These are phyloP conservation scores for Myotis davidii DNA, from an alignment of 2,113 vertebrate genomes.

Conservation along the genomic window DNA sequence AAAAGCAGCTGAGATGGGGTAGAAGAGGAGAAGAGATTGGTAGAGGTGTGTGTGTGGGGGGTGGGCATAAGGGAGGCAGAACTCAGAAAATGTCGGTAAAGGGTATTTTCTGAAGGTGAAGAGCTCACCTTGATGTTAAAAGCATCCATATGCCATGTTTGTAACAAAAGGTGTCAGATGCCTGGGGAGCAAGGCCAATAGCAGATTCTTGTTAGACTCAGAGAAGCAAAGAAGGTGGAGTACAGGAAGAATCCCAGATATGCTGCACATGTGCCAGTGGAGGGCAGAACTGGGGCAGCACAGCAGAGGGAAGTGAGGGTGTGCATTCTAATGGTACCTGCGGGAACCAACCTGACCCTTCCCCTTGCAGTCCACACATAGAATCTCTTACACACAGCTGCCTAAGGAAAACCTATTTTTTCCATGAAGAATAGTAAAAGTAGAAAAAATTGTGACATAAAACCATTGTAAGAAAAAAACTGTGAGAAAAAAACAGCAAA, in stretches of 20 bases:
- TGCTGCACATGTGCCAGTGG: no score
- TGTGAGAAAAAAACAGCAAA: background rate
- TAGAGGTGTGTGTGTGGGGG: fast-evolving
- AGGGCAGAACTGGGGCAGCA: fast-evolving
- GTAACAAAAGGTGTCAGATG: background rate
- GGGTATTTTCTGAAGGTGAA: background rate
- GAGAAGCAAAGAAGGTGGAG: background rate
- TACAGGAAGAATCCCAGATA: background rate
- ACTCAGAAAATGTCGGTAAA: background rate
- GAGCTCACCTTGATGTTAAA: background rate
- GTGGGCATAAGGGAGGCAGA: fast-evolving
- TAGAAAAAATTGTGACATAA: background rate
- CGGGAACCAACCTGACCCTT: background rate
- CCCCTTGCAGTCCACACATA: fast-evolving
- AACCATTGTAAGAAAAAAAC: background rate
- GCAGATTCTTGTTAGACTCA: background rate
- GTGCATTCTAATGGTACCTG: fast-evolving
- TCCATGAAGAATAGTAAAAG: background rate
- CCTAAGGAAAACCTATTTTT: background rate
- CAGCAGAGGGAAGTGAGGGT: no score
- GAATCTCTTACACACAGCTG: background rate
- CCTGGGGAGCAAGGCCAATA: background rate
- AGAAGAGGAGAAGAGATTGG: background rate
- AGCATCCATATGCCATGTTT: background rate
- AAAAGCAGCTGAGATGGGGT: background rate